Conservation (phyloP, 1,140 invertebrate genomes). For the Callitettix versicolor region DNA sequence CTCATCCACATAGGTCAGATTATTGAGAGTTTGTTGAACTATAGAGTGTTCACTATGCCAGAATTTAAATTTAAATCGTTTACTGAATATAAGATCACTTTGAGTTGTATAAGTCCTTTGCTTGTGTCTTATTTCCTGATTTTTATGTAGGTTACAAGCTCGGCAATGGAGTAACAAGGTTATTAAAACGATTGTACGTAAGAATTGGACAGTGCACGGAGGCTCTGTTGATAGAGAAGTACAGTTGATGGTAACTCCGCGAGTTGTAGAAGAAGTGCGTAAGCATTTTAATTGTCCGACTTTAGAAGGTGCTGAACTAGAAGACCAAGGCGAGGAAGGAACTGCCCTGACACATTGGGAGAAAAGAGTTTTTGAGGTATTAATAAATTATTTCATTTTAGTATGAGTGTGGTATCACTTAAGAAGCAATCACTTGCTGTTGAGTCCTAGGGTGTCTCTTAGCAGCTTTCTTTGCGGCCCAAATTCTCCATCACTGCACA, state of each 20-base stretch:
- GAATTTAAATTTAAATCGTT: too few relatives aligned
- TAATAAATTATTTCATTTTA: too few relatives aligned
- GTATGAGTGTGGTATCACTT: too few relatives aligned
- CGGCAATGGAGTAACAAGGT: constrained; percentile 90
- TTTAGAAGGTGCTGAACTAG: constrained; percentile 92
- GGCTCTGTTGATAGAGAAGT: constrained; percentile 63
- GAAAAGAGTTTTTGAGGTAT: constrained; percentile 92
- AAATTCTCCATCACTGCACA: too few relatives aligned
- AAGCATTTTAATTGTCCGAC: constrained; percentile 82
- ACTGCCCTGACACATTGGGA: constrained; percentile 98
- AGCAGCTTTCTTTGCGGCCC: too few relatives aligned
- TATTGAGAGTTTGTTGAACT: too few relatives aligned
- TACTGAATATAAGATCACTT: too few relatives aligned
- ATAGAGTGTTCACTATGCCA: too few relatives aligned
- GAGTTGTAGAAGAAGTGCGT: constrained; percentile 74
- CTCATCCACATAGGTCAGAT: too few relatives aligned
- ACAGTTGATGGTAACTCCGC: constrained; percentile 86
- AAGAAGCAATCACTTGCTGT: too few relatives aligned
- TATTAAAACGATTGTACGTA: constrained; percentile 65
- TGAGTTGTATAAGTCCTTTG: not conserved
- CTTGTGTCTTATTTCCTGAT: constrained; percentile 7
- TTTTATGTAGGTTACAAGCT: constrained; percentile 57
- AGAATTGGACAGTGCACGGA: constrained; percentile 73
- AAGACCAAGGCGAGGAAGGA: constrained; percentile 95
- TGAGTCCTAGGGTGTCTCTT: too few relatives aligned